Percentiles rank a stretch among this genome's conserved stretches.
These are phyloP conservation scores for Lagria hirta DNA, from an alignment of 2,888 invertebrate genomes.

Conservation along the genomic window DNA sequence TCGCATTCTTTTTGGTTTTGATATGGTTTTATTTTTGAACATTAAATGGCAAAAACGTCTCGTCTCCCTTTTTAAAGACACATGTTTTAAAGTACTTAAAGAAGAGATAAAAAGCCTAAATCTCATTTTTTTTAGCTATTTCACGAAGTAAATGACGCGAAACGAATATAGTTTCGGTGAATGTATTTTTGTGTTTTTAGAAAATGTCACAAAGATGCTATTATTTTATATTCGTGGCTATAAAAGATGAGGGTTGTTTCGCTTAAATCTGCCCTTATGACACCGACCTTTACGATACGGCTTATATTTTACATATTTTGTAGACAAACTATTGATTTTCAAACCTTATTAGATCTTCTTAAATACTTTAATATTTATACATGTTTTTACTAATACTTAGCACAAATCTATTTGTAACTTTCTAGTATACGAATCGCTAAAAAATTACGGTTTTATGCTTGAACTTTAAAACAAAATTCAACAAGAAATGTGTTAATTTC, in stretches of 20 bases:
- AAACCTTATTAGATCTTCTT: conserved; percentile 11
- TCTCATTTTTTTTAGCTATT: conserved; percentile 51
- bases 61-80: conserved; percentile 39
- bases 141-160: conserved; percentile 53
- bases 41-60: no score
- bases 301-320: conserved; percentile 27
- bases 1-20: background rate
- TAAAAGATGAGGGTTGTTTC: conserved; percentile 37
- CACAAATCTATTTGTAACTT: no score
- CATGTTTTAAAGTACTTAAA: conserved; percentile 44
- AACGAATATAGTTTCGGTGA: conserved; percentile 53
- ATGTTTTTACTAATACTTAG: no score
- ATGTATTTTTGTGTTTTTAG: conserved; percentile 54
- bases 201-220: conserved; percentile 49
- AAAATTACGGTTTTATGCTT: no score
- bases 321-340: conserved; percentile 9
- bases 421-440: no score
- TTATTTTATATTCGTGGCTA: conserved; percentile 49
- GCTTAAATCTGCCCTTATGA: conserved; percentile 34
- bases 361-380: no score
- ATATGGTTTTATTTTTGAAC: background rate
- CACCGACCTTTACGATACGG: conserved; percentile 24
- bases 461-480: no score
- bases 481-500: no score
- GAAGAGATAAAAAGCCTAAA: conserved; percentile 46